phyloP scores from a whole-genome alignment of 2,888 invertebrate genomes.

The Mythimna lalbum region DNA sequence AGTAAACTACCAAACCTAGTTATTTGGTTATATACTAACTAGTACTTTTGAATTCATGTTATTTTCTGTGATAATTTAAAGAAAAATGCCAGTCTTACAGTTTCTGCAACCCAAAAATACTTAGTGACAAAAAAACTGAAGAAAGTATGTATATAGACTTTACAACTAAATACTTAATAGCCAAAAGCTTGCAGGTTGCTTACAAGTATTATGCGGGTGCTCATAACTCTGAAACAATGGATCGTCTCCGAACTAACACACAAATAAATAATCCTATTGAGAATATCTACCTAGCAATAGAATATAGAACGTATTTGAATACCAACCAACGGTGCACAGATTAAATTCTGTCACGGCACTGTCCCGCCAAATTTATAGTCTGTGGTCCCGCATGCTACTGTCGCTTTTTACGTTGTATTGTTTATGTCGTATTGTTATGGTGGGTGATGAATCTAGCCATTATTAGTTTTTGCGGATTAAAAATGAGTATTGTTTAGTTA shows the following conservation, averaged over 20 bases:
- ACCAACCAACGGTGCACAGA: conserved; percentile 66
- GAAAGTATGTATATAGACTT: neutral
- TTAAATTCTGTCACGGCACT: conserved; percentile 57
- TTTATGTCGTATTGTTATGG: conserved; percentile 57
- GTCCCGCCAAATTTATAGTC: conserved; percentile 65
- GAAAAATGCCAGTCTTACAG: too few species aligned
- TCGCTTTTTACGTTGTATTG: conserved; percentile 42
- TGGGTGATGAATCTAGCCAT: conserved; percentile 50
- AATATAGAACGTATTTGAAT: conserved; percentile 58
- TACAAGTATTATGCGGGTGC: conserved; percentile 26
- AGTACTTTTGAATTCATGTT: too few species aligned
- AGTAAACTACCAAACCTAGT: neutral
- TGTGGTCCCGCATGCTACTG: conserved; percentile 64
- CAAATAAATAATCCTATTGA: conserved; percentile 46
- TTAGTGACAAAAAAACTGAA: too few species aligned
- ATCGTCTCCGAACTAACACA: conserved; percentile 23
- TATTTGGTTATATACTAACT: too few species aligned
- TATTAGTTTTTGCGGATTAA: conserved; percentile 34
- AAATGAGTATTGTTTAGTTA: conserved; percentile 16
- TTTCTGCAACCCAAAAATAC: neutral
- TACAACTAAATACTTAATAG: conserved; percentile 3
- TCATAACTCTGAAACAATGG: conserved; percentile 36
- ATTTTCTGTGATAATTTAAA: too few species aligned
- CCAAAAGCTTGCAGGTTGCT: conserved; percentile 10
- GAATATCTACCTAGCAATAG: conserved; percentile 42